Evolutionary conservation across 2,888 invertebrate species (phyloP).

Genomic region (Embidobia sp.): DNA sequence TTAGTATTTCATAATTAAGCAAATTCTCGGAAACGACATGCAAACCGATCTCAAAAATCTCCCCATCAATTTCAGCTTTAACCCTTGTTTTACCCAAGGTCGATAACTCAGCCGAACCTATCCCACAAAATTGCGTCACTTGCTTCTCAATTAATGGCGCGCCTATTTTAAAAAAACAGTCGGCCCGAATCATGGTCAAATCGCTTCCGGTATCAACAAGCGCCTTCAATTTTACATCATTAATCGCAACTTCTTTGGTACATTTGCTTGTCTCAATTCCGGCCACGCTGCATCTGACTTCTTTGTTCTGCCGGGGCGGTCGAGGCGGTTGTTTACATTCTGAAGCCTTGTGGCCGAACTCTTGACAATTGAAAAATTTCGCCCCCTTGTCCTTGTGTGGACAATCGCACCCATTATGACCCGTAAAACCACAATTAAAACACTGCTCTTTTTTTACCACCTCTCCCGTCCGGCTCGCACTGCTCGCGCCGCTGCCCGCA

Average conservation of each 20-base stretch:
- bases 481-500: too few species aligned
- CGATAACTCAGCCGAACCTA: slow-evolving; percentile 1
- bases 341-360: neutral
- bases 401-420: neutral
- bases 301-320: neutral
- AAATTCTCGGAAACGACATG: neutral
- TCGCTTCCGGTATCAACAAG: slow-evolving; percentile 20
- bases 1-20: slow-evolving; percentile 1
- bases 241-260: neutral
- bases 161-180: slow-evolving; percentile 9
- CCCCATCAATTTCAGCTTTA: neutral
- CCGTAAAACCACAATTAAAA: neutral
- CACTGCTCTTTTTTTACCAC: neutral
- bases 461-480: too few species aligned
- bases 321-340: neutral
- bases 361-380: slow-evolving; percentile 15
- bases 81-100: slow-evolving; percentile 8
- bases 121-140: slow-evolving; percentile 2
- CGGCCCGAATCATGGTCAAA: slow-evolving; percentile 8
- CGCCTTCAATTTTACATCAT: neutral
- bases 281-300: neutral
- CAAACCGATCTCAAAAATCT: neutral
- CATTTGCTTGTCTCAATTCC: neutral
- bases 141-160: neutral
- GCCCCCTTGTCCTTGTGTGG: neutral